Conservation (phyloP, 2,888 invertebrate species). For the Sphaeridia pumilis region DNA sequence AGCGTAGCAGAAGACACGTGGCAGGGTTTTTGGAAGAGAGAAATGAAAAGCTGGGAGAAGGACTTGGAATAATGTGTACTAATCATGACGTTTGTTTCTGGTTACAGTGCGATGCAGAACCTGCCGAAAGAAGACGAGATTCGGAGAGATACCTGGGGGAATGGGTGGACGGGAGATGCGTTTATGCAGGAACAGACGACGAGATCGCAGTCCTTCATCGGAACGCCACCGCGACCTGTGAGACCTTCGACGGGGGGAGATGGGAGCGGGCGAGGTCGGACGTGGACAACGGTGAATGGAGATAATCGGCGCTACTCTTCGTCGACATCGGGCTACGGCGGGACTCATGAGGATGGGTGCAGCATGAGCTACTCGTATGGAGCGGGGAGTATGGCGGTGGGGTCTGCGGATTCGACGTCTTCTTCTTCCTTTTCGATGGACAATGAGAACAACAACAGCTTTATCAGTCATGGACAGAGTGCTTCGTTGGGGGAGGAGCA, state of each 20-base stretch:
- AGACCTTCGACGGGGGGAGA: background rate
- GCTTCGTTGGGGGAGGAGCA: slow-evolving; percentile 16
- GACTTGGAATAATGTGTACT: too few relatives aligned
- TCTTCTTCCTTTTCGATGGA: slow-evolving; percentile 33
- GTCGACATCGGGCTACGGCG: background rate
- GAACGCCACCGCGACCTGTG: slow-evolving; percentile 1
- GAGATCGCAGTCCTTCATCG: background rate
- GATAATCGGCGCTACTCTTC: background rate
- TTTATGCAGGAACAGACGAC: background rate
- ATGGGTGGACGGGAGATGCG: slow-evolving; percentile 21
- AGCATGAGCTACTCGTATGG: slow-evolving; percentile 1
- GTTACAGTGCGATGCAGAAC: slow-evolving; percentile 34
- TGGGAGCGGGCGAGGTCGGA: background rate
- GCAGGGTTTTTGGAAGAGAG: too few relatives aligned
- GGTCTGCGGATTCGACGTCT: slow-evolving; percentile 25
- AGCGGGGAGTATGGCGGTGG: background rate
- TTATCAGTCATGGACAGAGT: slow-evolving; percentile 2
- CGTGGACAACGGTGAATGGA: background rate
- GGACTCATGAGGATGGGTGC: too few relatives aligned
- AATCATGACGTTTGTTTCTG: slow-evolving; percentile 2
- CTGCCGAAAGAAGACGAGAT: slow-evolving; percentile 34
- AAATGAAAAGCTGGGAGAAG: too few relatives aligned
- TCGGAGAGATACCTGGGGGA: slow-evolving; percentile 18
- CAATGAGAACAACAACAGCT: slow-evolving; percentile 33
- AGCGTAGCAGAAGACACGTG: too few relatives aligned